Evolutionary conservation across 2,888 invertebrate species (phyloP).

Genomic region (Physocephala rufipes): DNA sequence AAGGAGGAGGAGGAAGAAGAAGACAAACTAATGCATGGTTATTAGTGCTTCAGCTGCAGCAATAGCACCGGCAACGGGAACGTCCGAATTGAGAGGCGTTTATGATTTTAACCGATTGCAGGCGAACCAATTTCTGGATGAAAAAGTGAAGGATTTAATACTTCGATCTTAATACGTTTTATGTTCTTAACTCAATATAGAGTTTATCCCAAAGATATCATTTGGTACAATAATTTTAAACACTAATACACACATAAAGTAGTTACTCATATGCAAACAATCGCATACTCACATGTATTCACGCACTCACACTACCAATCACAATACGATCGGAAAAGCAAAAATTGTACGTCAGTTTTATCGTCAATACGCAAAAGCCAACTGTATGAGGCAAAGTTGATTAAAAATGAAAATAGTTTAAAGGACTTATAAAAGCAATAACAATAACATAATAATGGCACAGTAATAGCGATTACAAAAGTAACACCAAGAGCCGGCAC

Average conservation of each 20-base stretch:
- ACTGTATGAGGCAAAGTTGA: too few species aligned
- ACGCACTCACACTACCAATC: not conserved
- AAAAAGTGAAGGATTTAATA: not conserved
- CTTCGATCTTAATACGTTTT: conserved; percentile 35
- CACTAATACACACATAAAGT: conserved; percentile 7
- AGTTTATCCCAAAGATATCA: conserved; percentile 44
- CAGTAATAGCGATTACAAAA: too few species aligned
- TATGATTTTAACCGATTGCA: conserved; percentile 25
- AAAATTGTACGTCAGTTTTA: not conserved
- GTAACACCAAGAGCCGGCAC: too few species aligned
- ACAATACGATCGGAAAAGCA: not conserved
- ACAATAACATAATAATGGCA: too few species aligned
- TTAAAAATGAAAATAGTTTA: too few species aligned
- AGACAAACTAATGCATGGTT: not conserved
- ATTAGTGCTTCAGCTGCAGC: not conserved
- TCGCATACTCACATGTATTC: not conserved
- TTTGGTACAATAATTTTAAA: conserved; percentile 47
- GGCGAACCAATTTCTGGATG: conserved; percentile 32
- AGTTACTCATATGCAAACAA: too few species aligned
- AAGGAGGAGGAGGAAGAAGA: conserved; percentile 8
- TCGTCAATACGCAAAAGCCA: conserved; percentile 34
- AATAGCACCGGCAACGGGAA: conserved; percentile 6
- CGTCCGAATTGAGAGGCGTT: conserved; percentile 35
- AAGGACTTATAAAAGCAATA: too few species aligned
- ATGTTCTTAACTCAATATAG: conserved; percentile 32